Evolutionary conservation across 2,797 vertebrate species (phyloP), one percentile per base, ranked within the genome.

Genomic region (Labeo calbasu): DNA sequence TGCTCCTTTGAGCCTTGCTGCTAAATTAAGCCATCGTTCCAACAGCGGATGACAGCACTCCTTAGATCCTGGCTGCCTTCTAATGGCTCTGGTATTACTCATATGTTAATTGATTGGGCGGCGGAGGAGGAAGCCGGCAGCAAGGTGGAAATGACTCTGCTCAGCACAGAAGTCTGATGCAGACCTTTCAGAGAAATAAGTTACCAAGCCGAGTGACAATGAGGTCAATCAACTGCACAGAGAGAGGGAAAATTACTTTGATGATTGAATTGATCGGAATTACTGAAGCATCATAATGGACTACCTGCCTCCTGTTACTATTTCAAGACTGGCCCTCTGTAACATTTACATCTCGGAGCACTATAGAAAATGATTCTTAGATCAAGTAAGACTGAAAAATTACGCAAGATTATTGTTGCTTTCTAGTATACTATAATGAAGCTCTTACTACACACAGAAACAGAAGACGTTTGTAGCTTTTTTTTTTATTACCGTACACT

Each of bases 1-100:
- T 93, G 95, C 90, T 94, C 95, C 95, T 96, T 84, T 79, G 95
- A 96, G 96, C 93, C 94, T 92, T 81, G 90, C 90, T 88, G 94
- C 92, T 94, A 92, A 95, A 96, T 97, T 96, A 96, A 96, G 94
- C 95, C 94, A 95, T 97, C 94, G 95, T 94, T 96, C 92, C 96
- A 95, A 91, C 84, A 93, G 94, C 93, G 92, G 94, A 95, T 95
- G 96, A 97, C 96, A 96, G 90, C 92, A 93, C 93, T 94, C 93
- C 94, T 94, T 92, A 91, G 91, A 94, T 94, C 94, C 94, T 90
- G 87, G 93, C 93, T 92, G 93, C 86, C 93, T 95, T 94, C 86
- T 95, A 93, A 94, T 94, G 93, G 94, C 91, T 86, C 93, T 92
- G 90, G 92, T 95, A 93, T 94, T 94, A 94, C 93, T 95, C 91